Evolutionary conservation across 1,140 invertebrate species (phyloP), one percentile per base, ranked within the genome.

Genomic region (Maconellicoccus hirsutus): DNA sequence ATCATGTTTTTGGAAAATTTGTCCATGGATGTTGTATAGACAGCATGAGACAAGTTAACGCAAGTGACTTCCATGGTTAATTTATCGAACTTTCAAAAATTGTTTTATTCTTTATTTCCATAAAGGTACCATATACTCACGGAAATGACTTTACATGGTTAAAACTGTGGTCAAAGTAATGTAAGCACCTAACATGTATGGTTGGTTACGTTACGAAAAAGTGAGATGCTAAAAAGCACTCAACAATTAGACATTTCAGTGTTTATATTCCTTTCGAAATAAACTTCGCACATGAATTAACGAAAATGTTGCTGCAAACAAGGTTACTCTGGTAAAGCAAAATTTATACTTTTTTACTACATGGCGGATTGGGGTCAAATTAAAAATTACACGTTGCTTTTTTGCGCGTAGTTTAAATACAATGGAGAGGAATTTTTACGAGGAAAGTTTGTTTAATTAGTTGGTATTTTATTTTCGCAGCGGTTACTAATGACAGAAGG

Each of bases 391-490:
- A 52, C 42, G 42, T 52, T 52, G n/a, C 42, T 52, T 52, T 33
- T 52, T 52, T 52, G 42, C 42, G 42, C 42, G 42, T 19, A 52
- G 6, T 52, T 14, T 52, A 8, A 52, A 52, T 52, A 52, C 42
- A 19, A 16, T 16, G 42, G n/a, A 14, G 42, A 14, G 42, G 42
- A 16, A 52, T 52, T 52, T 52, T 52, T 52, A 52, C 42, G 42
- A 52, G 42, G n/a, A 52, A 52, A 52, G 42, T 52, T 52, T 52
- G 42, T 52, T 52, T 52, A 52, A 52, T 52, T 52, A 52, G 42
- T 52, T 52, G 10, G 42, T 52, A 52, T 52, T 52, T 52, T 52
- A 52, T 52, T 52, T 19, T 6, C n/a, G 16, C 42, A 16, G 42
- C 42, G 42, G 42, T 52, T 52, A 52, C 42, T 52, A 52, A 52